Evolutionary conservation across 1,140 invertebrate genomes (phyloP).

Genomic region (Lordiphosa collinella): DNA sequence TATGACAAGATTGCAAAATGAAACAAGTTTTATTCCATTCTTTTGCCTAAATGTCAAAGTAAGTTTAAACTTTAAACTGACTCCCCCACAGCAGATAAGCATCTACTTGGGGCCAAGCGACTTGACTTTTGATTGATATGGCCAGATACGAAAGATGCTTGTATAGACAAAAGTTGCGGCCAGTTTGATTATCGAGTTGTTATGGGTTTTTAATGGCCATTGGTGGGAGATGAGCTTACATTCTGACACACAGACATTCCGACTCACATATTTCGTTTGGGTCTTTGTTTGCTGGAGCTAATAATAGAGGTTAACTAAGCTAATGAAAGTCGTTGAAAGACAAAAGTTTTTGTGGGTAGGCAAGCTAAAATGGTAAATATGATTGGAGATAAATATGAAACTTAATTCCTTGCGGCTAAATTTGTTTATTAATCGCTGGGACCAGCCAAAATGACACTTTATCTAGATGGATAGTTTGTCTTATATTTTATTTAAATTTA

Average conservation of each 20-base stretch:
- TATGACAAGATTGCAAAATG: conserved; percentile 57
- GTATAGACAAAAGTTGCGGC: conserved; percentile 21
- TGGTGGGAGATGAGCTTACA: conserved; percentile 19
- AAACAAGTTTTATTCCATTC: conserved; percentile 67
- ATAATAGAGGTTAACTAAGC: conserved; percentile 67
- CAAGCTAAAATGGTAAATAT: conserved; percentile 33
- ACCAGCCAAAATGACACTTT: no score
- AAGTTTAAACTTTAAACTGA: conserved; percentile 64
- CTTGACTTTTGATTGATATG: conserved; percentile 64
- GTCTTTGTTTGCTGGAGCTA: conserved; percentile 40
- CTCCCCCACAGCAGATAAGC: conserved; percentile 69
- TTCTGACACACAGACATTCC: not conserved
- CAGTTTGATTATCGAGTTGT: conserved; percentile 43
- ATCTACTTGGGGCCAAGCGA: conserved; percentile 41
- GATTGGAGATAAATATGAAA: conserved; percentile 24
- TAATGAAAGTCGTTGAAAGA: conserved; percentile 45
- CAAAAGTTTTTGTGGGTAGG: conserved; percentile 17
- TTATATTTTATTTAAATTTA: no score
- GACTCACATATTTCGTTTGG: conserved; percentile 17
- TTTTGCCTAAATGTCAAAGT: conserved; percentile 28
- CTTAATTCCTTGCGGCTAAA: conserved; percentile 16
- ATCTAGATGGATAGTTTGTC: no score
- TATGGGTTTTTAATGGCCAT: conserved; percentile 48
- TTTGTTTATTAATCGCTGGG: no score
- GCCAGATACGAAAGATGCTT: not conserved